Evolutionary conservation across 2,797 vertebrate genomes (phyloP).

Genomic region (Xiphophorus birchmanni): DNA sequence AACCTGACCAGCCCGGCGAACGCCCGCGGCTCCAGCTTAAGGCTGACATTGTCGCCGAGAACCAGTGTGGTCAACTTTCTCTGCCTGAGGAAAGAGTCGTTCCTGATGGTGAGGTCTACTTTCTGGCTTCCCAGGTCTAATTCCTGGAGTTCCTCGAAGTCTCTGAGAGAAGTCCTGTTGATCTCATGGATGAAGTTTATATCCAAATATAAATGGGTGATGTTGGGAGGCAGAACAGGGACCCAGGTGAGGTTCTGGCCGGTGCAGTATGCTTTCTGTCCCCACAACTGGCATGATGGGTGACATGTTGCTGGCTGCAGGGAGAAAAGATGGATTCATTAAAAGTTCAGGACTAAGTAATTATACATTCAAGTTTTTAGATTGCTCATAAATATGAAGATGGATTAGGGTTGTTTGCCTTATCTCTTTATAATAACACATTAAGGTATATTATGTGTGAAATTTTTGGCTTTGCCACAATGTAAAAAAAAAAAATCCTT

Average conservation of each 20-base stretch:
- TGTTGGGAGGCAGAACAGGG: constrained; percentile 78
- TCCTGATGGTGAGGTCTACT: constrained; percentile 69
- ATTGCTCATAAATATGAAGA: background rate
- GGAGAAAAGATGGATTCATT: background rate
- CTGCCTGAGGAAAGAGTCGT: constrained; percentile 83
- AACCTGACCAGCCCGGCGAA: constrained; percentile 83
- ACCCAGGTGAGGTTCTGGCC: constrained; percentile 62
- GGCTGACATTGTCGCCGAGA: constrained; percentile 64
- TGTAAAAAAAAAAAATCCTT: too few species aligned
- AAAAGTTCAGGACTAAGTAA: background rate
- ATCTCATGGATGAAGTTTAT: constrained; percentile 81
- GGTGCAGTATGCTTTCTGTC: constrained; percentile 55
- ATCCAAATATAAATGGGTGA: constrained; percentile 75
- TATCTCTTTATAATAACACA: background rate
- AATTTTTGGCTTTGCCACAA: background rate
- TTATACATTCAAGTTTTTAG: background rate
- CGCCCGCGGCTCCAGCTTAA: constrained; percentile 79
- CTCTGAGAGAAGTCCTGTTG: constrained; percentile 75
- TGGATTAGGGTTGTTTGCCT: too few species aligned
- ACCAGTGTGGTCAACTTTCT: constrained; percentile 78
- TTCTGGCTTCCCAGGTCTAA: constrained; percentile 78
- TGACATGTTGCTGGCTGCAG: constrained; percentile 48
- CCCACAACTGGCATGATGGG: constrained; percentile 63
- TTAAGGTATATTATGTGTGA: background rate
- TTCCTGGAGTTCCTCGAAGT: constrained; percentile 67